Base-by-base conservation (phyloP, 2,888 invertebrate species). In the Drosophila siamana region DNA sequence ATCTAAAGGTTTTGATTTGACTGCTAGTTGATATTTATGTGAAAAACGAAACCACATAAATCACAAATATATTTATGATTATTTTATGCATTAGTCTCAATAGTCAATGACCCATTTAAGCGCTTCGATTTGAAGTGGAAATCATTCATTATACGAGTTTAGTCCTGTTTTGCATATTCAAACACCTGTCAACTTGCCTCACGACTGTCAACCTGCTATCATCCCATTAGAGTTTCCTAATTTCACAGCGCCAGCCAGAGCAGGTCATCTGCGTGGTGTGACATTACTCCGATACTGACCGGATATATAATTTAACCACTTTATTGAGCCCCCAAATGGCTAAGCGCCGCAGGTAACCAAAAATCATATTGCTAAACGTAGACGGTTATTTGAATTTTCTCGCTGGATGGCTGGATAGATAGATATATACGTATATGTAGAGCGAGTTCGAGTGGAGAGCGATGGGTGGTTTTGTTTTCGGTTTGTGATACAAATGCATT, bases 291-390 rank as follows among this genome's bases (percentile, higher is more conserved):
- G 48, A 60, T 63, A 54, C 24, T 48, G 68, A 55, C 71, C 83
- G 83, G 83, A 83, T 83, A 64, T 83, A 86, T 83, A 86, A 83
- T 77, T 83, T 87, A 87, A 74, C 62, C 78, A 64, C 69, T 87
- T 83, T 78, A 82, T 82, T 33, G 78, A 65, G 47, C 44, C 43
- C 43, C 52, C n/a, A n/a, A n/a, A 60, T 13, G 59, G 38, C 24
- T 36, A 33, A 38, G 69, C 83, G 52, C 83, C 74, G 43, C 83
- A 63, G 83, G 88, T 64, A 69, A 68, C 69, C 61, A 52, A 79
- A 76, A 88, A 71, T 65, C 66, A 73, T 76, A 69, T 79, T 70
- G 73, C 69, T 71, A 71, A 74, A 80, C 54, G 84, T 22, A 77
- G 77, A 80, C 60, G 74, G 50, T 57, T 36, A 75, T 85, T 69